A percentile compares a stretch with the other conserved stretches of the same genome.
Conservation (phyloP, 2,113 vertebrate genomes). For the Plotosus lineatus region DNA sequence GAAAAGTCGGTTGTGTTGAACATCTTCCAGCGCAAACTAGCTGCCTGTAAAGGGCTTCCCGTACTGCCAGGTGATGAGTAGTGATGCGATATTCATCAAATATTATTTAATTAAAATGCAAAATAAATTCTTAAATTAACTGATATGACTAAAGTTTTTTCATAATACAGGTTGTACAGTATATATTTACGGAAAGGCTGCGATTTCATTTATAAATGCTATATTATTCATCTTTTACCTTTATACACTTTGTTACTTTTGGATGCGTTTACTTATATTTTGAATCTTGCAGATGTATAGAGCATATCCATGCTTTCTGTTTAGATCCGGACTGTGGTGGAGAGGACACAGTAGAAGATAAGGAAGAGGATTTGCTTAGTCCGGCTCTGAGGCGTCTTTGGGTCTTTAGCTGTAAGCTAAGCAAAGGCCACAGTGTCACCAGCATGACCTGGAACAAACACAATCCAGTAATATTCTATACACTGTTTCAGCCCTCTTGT, state of each 20-base stretch:
- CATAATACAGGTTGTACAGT: no score
- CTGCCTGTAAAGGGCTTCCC: slow-evolving; percentile 82
- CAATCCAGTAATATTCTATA: slow-evolving; percentile 82
- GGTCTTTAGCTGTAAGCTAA: slow-evolving; percentile 81
- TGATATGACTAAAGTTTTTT: not conserved
- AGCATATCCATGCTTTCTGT: not conserved
- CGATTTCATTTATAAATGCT: no score
- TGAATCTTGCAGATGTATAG: not conserved
- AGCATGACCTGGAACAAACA: slow-evolving; percentile 85
- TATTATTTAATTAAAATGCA: not conserved
- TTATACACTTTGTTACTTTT: not conserved
- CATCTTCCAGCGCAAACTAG: slow-evolving; percentile 79
- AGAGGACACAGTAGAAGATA: not conserved
- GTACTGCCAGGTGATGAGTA: slow-evolving; percentile 73
- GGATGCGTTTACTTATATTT: not conserved
- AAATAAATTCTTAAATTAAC: not conserved
- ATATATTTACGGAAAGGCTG: not conserved
- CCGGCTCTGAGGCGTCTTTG: slow-evolving; percentile 80
- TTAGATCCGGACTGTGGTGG: slow-evolving; percentile 49
- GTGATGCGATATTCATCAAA: not conserved
- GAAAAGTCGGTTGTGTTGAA: slow-evolving; percentile 84
- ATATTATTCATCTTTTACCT: not conserved
- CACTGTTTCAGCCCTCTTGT: no score
- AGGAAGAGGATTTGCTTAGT: not conserved
- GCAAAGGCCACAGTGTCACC: slow-evolving; percentile 74